phyloP scores from a whole-genome alignment of 2,888 invertebrate genomes.

The Ceriagrion tenellum region DNA sequence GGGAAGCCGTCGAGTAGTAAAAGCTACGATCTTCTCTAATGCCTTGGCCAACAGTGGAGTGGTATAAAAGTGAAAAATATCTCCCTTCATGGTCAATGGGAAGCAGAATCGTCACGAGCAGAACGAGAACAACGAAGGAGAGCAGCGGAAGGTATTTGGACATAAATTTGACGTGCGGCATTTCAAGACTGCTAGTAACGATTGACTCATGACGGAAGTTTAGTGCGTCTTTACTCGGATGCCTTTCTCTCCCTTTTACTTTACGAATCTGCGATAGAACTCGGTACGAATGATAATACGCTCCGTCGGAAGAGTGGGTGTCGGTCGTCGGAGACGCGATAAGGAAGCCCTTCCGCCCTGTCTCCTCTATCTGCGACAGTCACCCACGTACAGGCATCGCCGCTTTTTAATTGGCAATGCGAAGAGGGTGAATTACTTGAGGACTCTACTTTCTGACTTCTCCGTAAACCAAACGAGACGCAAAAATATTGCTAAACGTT shows the following conservation, averaged over 20 bases:
- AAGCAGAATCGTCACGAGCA: neutral
- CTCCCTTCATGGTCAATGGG: neutral
- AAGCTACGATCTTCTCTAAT: neutral
- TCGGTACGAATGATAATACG: neutral
- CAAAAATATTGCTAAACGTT: too few relatives aligned
- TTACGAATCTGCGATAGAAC: neutral
- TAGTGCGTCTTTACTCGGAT: neutral
- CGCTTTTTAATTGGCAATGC: neutral
- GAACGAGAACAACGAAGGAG: neutral
- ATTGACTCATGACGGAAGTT: neutral
- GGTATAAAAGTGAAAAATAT: neutral
- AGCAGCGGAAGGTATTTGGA: neutral
- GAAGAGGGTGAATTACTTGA: too few relatives aligned
- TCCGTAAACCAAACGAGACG: too few relatives aligned
- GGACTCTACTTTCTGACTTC: too few relatives aligned
- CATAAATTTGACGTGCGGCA: neutral
- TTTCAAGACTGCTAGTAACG: neutral
- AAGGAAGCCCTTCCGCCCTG: neutral
- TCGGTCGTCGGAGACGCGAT: neutral
- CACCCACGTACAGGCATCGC: neutral
- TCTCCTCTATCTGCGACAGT: neutral
- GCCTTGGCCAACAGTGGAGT: neutral
- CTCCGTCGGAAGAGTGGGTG: slow-evolving; percentile 11
- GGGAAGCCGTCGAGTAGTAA: neutral
- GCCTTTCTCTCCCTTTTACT: neutral